phyloP scores from a whole-genome alignment of 2,113 vertebrate genomes.

The Piaya cayana region DNA sequence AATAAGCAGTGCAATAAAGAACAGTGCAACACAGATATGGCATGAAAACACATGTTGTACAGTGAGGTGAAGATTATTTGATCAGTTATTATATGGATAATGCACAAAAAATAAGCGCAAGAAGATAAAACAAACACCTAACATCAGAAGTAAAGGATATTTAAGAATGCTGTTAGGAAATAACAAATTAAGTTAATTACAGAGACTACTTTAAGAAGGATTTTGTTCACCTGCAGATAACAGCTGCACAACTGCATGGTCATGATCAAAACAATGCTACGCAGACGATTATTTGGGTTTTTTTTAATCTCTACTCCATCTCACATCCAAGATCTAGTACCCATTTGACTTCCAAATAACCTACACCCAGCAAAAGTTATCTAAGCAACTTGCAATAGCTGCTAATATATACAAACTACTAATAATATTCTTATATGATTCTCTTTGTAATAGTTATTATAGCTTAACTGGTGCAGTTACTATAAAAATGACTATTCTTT shows the following conservation, averaged over 20 bases:
- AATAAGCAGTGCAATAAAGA: not conserved
- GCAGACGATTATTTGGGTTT: not conserved
- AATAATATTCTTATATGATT: not conserved
- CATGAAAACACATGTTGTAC: not conserved
- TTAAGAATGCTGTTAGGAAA: not conserved
- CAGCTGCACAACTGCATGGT: not conserved
- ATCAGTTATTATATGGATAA: not conserved
- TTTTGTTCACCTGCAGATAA: not conserved
- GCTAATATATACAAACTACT: not conserved
- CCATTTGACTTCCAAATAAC: not conserved
- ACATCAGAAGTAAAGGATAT: not conserved
- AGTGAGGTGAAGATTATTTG: not conserved
- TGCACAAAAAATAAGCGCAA: not conserved
- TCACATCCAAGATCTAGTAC: not conserved
- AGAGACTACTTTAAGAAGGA: not conserved
- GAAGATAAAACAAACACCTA: not conserved
- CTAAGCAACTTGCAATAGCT: not conserved
- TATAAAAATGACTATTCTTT: not conserved
- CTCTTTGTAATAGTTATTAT: not conserved
- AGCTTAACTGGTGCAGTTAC: not conserved
- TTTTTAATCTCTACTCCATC: not conserved
- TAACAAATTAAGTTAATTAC: not conserved
- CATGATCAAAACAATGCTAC: not conserved
- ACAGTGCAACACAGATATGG: not conserved
- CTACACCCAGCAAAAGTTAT: not conserved